phyloP scores from a whole-genome alignment of 2,113 vertebrate species.

The Xenus cinereus region DNA sequence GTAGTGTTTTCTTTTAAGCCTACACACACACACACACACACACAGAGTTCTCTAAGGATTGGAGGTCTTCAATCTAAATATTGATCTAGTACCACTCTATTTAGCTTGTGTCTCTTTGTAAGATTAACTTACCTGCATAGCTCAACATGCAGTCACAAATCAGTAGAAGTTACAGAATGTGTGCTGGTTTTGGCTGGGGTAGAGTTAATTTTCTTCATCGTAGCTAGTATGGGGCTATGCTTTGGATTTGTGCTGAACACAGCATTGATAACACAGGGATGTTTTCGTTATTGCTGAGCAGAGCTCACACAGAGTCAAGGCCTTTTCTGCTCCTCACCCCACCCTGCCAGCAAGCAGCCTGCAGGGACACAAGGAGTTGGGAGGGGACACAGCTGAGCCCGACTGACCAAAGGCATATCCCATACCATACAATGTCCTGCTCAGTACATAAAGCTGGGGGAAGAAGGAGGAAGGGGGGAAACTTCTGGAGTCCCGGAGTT shows the following conservation, averaged over 20 bases:
- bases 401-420: background rate
- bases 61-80: background rate
- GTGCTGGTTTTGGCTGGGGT: background rate
- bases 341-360: background rate
- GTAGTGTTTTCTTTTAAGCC: background rate
- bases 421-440: background rate
- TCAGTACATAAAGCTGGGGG: background rate
- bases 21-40: background rate
- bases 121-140: background rate
- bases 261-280: background rate
- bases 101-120: background rate
- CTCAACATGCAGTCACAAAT: background rate
- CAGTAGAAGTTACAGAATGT: background rate
- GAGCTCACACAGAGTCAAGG: background rate
- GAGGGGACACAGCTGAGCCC: background rate
- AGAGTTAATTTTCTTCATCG: background rate
- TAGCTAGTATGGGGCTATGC: background rate
- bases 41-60: background rate
- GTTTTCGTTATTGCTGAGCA: background rate
- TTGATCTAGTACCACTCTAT: background rate
- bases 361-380: background rate
- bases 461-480: background rate
- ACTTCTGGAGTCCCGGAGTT: background rate
- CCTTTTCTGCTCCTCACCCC: background rate
- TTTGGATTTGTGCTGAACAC: background rate